These are phyloP conservation scores for Saccostrea echinata DNA, from an alignment of 1,140 invertebrate genomes.

Conservation along the genomic window DNA sequence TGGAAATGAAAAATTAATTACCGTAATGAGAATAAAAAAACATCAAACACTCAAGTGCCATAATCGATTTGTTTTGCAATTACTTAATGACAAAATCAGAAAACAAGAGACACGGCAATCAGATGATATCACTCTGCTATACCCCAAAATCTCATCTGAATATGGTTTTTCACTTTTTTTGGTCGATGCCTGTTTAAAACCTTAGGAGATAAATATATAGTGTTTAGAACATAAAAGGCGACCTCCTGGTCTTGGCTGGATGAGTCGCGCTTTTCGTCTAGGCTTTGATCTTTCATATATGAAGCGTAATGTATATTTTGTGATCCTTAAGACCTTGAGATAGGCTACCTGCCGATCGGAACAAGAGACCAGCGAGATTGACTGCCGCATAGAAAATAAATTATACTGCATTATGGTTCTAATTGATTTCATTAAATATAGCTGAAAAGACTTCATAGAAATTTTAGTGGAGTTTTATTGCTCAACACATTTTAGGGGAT, in stretches of 20 bases:
- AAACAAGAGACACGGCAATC: not conserved
- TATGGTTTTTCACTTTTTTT: conserved; percentile 31
- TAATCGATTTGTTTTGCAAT: conserved; percentile 39
- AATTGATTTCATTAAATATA: conserved; percentile 38
- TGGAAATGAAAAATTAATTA: conserved; percentile 40
- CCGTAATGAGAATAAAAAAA: conserved; percentile 26
- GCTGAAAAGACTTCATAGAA: conserved; percentile 34
- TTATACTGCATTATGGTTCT: conserved; percentile 32
- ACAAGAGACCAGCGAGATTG: conserved; percentile 25
- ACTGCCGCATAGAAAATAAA: conserved; percentile 21
- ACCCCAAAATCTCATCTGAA: conserved; percentile 23
- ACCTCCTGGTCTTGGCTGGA: not conserved
- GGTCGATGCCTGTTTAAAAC: conserved; percentile 11
- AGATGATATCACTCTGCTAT: not conserved
- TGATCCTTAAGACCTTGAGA: conserved; percentile 25
- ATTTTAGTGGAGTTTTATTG: conserved; percentile 27
- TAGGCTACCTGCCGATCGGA: conserved; percentile 19
- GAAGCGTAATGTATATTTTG: conserved; percentile 39
- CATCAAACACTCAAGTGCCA: conserved; percentile 33
- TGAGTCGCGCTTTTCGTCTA: not conserved
- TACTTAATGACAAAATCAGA: conserved; percentile 35
- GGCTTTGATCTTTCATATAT: conserved; percentile 37
- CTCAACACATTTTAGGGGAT: conserved; percentile 32
- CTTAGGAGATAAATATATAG: not conserved
- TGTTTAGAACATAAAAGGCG: conserved; percentile 28